Base-by-base conservation (phyloP, 2,113 vertebrate species). In the Bolborhynchus lineola region DNA sequence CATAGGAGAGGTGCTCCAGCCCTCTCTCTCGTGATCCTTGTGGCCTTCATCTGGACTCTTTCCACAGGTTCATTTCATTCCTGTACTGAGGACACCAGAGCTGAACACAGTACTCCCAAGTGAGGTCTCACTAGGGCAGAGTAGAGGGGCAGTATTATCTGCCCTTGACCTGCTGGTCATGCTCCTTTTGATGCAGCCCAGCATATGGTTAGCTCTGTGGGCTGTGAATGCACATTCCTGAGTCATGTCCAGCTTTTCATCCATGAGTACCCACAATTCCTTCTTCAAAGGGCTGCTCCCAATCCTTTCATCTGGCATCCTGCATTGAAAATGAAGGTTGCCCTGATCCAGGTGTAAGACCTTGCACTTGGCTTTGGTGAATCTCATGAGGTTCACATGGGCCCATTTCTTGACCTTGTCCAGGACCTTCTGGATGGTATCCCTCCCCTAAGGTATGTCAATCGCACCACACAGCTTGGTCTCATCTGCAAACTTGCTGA, bases 151-250 rank as follows among this genome's bases (percentile, higher is more conserved):
- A 59, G 64, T 31, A 64, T 39, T 20, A 7, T 25, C 20, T 86
- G 39, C 55, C 19, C 4, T 65, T 0, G 1, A 16, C 28, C 41
- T 63, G 5, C 41, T 57, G 41, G 29, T 14, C n/a, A 29, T 0
- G 0, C 52, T 78, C 39, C 33, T 41, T 63, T 77, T 52, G 44
- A 39, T 52, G n/a, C 18, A 55, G 60, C 16, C 24, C 5, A 2
- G 33, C 21, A 15, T 59, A 59, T 35, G 33, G 2, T 59, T 79
- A 37, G 14, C 31, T 26, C n/a, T 41, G 53, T 53, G 69, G 39
- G 16, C 62, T 49, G 7, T 1, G 4, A 59, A 28, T 1, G 1
- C 39, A 53, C 29, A 11, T 42, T 69, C 55, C 3, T 9, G 7
- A 9, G 10, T 87, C 31, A 37, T 37, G 23, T 76, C 21, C 31